phyloP scores from a whole-genome alignment of 2,113 vertebrate species.

The Siphamia tubifer region DNA sequence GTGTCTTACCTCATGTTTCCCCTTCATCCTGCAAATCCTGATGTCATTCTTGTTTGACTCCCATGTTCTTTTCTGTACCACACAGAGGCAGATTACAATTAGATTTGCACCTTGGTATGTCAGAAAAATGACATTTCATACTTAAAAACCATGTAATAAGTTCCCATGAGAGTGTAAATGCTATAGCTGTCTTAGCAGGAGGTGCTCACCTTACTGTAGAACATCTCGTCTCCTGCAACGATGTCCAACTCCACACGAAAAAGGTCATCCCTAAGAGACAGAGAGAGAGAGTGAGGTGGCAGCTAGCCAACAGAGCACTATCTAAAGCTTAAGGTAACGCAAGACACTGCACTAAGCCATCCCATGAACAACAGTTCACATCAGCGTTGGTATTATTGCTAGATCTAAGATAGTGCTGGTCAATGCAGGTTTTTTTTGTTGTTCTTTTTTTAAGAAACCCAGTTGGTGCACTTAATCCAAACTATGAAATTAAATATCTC shows the following conservation, averaged over 20 bases:
- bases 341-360: neutral
- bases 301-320: slow-evolving; percentile 16
- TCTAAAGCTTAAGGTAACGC: neutral
- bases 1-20: slow-evolving; percentile 89
- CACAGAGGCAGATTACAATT: neutral
- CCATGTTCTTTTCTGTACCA: slow-evolving; percentile 90
- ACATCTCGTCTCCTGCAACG: slow-evolving; percentile 83
- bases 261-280: slow-evolving; percentile 86
- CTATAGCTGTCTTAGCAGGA: neutral
- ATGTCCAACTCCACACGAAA: slow-evolving; percentile 92
- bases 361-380: neutral
- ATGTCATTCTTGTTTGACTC: slow-evolving; percentile 93
- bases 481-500: neutral
- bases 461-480: slow-evolving; percentile 8
- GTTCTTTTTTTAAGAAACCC: slow-evolving; percentile 27
- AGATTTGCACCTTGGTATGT: neutral
- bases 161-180: neutral
- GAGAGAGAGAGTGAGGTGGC: neutral
- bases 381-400: slow-evolving; percentile 4
- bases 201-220: slow-evolving; percentile 88
- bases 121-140: neutral
- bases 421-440: neutral
- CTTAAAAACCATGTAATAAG: neutral
- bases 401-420: slow-evolving; percentile 6
- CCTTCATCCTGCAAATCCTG: slow-evolving; percentile 95